Evolutionary conservation across 2,888 invertebrate species (phyloP), one percentile per base, ranked within the genome.

Genomic region (Amaurobius ferox): DNA sequence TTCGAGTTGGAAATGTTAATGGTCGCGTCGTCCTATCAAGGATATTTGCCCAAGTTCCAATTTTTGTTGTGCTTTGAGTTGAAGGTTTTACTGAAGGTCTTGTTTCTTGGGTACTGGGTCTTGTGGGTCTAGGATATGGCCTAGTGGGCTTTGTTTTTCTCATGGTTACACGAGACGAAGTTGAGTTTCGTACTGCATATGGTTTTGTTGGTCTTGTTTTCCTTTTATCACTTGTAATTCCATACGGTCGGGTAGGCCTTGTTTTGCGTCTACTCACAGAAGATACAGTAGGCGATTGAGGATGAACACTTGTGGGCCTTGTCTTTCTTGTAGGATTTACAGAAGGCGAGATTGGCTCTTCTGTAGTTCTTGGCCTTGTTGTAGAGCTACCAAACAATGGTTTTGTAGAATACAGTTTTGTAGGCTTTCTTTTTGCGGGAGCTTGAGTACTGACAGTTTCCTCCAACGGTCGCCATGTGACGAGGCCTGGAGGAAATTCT

Each of bases 31-130:
- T 79, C 67, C 67, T 26, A 1, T 85, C 83, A 0, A 85, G 61
- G n/a, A 86, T 86, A 26, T 78, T 79, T 0, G 85, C 67, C 79
- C 85, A 79, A 0, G 85, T 86, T 13, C 79, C 79, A 11, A 78
- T 74, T n/a, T 48, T 62, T 16, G 66, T 55, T 9, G 73, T 67
- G 9, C 61, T 71, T 13, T 19, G 7, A 3, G 30, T 23, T n/a
- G 26, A 40, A 16, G 11, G 16, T 40, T 3, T 7, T 0, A 26
- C 40, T 39, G 35, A 26, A 0, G 7, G 30, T 16, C 40, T 39
- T 28, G 68, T 19, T 11, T 39, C 26, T 16, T 26, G 11, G 16
- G 30, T 35, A 26, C 68, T 23, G 3, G 44, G 1, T 29, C 39
- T 13, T 1, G 66, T 66, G 11, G 70, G 74, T 62, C 55, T 68